A percentile compares a stretch with the other conserved stretches of the same genome.
These are phyloP conservation scores for Synergus japonicus DNA, from an alignment of 2,888 invertebrate genomes.

Conservation along the genomic window DNA sequence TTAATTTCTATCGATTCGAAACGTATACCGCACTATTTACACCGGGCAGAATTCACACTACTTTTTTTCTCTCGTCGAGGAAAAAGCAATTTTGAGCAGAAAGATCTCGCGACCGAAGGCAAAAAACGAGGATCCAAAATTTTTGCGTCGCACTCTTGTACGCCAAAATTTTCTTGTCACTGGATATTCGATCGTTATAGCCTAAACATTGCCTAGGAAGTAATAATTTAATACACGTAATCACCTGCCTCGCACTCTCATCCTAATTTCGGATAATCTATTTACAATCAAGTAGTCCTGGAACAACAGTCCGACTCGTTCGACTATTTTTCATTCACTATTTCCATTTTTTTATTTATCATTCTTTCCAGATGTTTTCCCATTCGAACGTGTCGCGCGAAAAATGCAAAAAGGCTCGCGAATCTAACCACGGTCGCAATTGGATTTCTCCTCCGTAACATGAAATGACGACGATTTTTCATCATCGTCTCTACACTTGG, in stretches of 20 bases:
- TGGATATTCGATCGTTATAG: constrained; percentile 33
- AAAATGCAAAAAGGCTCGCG: constrained; percentile 61
- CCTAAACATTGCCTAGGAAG: constrained; percentile 41
- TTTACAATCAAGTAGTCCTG: constrained; percentile 41
- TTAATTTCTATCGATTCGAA: constrained; percentile 37
- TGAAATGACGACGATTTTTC: constrained; percentile 51
- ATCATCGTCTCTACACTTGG: constrained; percentile 69
- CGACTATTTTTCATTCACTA: constrained; percentile 1
- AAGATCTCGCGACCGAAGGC: constrained; percentile 51
- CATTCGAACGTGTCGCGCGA: constrained; percentile 49
- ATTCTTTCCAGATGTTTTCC: constrained; percentile 6
- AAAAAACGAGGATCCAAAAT: constrained; percentile 21
- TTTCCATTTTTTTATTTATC: constrained; percentile 36
- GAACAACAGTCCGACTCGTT: constrained; percentile 26
- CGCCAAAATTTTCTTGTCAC: constrained; percentile 34
- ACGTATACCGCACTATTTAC: constrained; percentile 61
- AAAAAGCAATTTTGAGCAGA: constrained; percentile 46
- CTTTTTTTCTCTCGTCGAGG: constrained; percentile 37
- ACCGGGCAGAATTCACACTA: constrained; percentile 51
- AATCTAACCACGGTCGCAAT: constrained; percentile 40
- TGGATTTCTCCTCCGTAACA: constrained; percentile 43
- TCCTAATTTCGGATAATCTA: constrained; percentile 25
- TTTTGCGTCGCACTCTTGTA: constrained; percentile 40
- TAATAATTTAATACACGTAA: constrained; percentile 39
- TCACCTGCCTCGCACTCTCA: constrained; percentile 31